A percentile compares a stretch with the other conserved stretches of the same genome.
Evolutionary conservation across 2,888 invertebrate species (phyloP).

Genomic region (Nemoura dubitans): DNA sequence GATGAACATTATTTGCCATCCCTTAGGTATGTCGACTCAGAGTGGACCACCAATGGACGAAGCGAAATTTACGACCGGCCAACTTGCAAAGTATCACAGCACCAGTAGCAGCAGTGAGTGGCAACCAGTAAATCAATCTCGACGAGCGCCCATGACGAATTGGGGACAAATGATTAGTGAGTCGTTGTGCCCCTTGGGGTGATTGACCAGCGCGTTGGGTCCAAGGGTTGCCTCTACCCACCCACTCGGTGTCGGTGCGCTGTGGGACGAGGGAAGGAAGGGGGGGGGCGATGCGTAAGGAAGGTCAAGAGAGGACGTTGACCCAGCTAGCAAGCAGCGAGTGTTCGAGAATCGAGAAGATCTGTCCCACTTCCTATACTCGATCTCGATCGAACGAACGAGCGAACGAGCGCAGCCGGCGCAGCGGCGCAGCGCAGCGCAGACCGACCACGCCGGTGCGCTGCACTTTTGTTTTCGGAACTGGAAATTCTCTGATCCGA

Average conservation of each 20-base stretch:
- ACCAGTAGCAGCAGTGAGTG: no score
- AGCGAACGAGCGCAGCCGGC: no score
- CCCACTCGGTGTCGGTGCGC: slow-evolving; percentile 45
- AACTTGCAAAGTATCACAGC: no score
- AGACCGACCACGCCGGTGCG: not conserved
- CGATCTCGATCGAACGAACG: slow-evolving; percentile 39
- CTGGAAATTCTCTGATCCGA: slow-evolving; percentile 28
- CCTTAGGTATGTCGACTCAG: not conserved
- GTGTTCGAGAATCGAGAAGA: slow-evolving; percentile 41
- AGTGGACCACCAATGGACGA: not conserved
- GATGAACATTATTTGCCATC: not conserved
- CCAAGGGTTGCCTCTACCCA: slow-evolving; percentile 3
- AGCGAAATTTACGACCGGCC: no score
- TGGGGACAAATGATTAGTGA: not conserved
- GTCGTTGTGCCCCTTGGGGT: slow-evolving; percentile 25
- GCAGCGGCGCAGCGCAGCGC: no score
- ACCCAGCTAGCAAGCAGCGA: slow-evolving; percentile 34
- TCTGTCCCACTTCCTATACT: slow-evolving; percentile 42
- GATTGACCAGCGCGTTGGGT: slow-evolving; percentile 20
- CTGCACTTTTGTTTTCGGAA: slow-evolving; percentile 48
- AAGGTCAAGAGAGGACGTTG: slow-evolving; percentile 47
- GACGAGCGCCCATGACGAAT: not conserved
- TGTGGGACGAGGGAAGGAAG: slow-evolving; percentile 51
- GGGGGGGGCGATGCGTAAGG: slow-evolving; percentile 52
- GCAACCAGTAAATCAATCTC: not conserved